These are phyloP conservation scores for Sarcophaga rosellei DNA, from an alignment of 2,888 invertebrate genomes.

Conservation along the genomic window DNA sequence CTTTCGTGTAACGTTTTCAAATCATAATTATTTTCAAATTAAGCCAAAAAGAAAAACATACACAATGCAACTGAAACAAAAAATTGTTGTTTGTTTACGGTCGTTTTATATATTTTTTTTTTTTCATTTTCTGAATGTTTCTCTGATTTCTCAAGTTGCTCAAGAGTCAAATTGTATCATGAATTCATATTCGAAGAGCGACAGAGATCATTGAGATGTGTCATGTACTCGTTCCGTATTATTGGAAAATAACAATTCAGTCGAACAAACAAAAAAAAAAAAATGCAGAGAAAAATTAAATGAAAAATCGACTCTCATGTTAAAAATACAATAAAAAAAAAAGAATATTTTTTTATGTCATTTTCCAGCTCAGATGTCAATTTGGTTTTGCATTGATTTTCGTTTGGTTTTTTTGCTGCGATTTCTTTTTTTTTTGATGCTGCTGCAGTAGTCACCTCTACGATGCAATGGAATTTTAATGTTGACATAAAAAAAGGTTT, in stretches of 20 bases:
- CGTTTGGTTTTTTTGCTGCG: conserved; percentile 10
- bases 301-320: conserved; percentile 43
- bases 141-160: conserved; percentile 27
- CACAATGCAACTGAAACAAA: background rate
- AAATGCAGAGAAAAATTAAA: conserved; percentile 6
- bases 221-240: conserved; percentile 42
- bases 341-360: conserved; percentile 36
- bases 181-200: conserved; percentile 19
- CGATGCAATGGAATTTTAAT: conserved; percentile 52
- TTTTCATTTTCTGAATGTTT: background rate
- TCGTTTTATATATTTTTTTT: conserved; percentile 10
- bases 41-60: conserved; percentile 25
- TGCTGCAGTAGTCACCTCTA: background rate
- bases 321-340: background rate
- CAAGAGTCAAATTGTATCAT: conserved; percentile 54
- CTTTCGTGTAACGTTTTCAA: conserved; percentile 31
- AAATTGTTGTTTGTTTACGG: conserved; percentile 1
- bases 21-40: conserved; percentile 63
- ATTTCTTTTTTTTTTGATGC: background rate
- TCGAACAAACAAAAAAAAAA: conserved; percentile 5
- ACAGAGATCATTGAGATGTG: conserved; percentile 52
- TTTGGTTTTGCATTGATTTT: conserved; percentile 50
- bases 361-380: conserved; percentile 63
- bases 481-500: conserved; percentile 36
- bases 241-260: conserved; percentile 7